Conservation (phyloP, 2,113 vertebrate genomes). For the Chaetodon trifascialis region DNA sequence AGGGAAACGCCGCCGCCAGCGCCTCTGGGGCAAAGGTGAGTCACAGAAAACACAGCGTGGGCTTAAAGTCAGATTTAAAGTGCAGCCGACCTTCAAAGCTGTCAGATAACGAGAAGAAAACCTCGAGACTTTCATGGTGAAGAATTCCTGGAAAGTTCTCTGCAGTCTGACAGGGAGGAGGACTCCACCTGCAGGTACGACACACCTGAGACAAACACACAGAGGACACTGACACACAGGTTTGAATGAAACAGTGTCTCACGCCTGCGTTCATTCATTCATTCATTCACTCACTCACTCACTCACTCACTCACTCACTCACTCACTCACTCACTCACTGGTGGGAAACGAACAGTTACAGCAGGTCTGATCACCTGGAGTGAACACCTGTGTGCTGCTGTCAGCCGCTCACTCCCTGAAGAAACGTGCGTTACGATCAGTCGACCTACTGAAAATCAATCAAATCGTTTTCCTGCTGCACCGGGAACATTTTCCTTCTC, state of each 20-base stretch:
- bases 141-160: conserved; percentile 64
- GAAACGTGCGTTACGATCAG: too few species aligned
- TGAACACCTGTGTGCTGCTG: neutral
- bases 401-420: too few species aligned
- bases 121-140: conserved; percentile 18
- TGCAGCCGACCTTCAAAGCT: neutral
- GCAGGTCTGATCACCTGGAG: too few species aligned
- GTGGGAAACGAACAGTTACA: too few species aligned
- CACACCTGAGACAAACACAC: conserved; percentile 43
- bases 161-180: conserved; percentile 1
- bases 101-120: conserved; percentile 11
- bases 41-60: neutral
- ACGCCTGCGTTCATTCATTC: too few species aligned
- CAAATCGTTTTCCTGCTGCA: too few species aligned
- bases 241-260: conserved; percentile 15
- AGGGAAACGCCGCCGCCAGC: conserved; percentile 55
- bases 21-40: conserved; percentile 42
- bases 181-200: conserved; percentile 32
- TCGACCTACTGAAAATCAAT: too few species aligned
- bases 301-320: too few species aligned
- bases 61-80: conserved; percentile 10
- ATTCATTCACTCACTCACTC: too few species aligned
- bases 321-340: too few species aligned
- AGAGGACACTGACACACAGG: neutral
- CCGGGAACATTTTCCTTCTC: too few species aligned